These are phyloP conservation scores for Hoplostethus mediterraneus DNA, from an alignment of 2,797 vertebrate species.

Conservation along the genomic window DNA sequence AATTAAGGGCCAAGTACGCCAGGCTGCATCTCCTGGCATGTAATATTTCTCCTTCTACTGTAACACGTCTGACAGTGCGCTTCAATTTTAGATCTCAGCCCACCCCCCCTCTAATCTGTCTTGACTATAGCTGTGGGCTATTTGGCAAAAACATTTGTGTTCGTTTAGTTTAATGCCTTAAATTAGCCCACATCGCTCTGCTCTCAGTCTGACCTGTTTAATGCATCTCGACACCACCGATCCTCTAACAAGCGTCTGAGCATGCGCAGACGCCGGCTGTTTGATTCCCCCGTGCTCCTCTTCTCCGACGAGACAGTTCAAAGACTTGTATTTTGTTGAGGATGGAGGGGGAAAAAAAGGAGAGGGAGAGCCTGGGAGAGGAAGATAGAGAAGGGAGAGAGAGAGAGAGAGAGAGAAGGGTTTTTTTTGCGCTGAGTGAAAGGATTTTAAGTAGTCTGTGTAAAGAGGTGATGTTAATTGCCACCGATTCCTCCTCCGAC, in stretches of 20 bases:
- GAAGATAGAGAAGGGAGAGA: conserved; percentile 24
- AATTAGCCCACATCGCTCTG: conserved; percentile 66
- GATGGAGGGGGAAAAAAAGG: conserved; percentile 38
- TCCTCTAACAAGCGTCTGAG: conserved; percentile 66
- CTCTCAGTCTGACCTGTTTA: conserved; percentile 70
- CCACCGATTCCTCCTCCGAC: conserved; percentile 50
- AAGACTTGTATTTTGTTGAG: conserved; percentile 63
- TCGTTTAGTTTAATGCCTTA: conserved; percentile 65
- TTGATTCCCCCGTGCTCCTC: conserved; percentile 46
- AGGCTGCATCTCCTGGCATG: conserved; percentile 59
- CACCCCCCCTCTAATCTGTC: conserved; percentile 59
- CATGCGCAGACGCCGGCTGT: conserved; percentile 47
- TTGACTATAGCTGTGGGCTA: conserved; percentile 72
- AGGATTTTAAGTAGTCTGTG: conserved; percentile 66
- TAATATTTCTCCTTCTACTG: conserved; percentile 60
- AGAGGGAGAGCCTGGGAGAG: conserved; percentile 50
- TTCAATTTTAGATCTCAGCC: conserved; percentile 66
- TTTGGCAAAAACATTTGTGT: conserved; percentile 79
- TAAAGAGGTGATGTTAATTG: conserved; percentile 76
- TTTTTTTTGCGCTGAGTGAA: conserved; percentile 47
- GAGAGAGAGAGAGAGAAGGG: not conserved
- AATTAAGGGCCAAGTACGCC: conserved; percentile 62
- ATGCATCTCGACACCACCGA: conserved; percentile 69
- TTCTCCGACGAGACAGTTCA: conserved; percentile 61
- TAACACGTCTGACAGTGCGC: conserved; percentile 64